Base-by-base conservation (phyloP, 2,888 invertebrate genomes). In the Cyclophora punctaria region DNA sequence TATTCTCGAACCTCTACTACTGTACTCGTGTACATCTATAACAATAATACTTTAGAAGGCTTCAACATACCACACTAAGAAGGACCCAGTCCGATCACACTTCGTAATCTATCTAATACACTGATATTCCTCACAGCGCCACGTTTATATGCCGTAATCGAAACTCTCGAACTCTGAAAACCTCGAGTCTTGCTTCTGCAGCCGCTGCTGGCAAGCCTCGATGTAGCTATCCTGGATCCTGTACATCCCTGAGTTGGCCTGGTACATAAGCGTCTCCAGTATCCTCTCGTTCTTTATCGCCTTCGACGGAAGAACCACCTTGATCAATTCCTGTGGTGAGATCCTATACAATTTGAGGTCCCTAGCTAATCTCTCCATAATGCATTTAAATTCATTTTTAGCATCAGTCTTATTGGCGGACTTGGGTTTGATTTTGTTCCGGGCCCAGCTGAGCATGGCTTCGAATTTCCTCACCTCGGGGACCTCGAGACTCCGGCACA, bases 171-270 rank as follows among this genome's bases (percentile, higher is more conserved):
- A 93, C 80, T 95, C 95, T 58, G 94, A 94, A 78, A 93, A 94
- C 66, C 94, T 91, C 54, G 96, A 96, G 83, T 96, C 96, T 80
- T 96, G 96, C 81, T 95, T 95, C 81, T 95, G 94, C 69, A 96
- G 90, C 66, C 94, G 92, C 77, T 94, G 94, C 69, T 96, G 94
- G 78, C 96, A 97, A 64, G 95, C 96, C 80, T 96, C 95, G 69
- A 97, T 86, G 72, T 95, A 95, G 63, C 93, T 93, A 78, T 96
- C 96, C 75, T 96, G 95, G 75, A 97, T 95, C 54, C 96, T 91
- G 84, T 96, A 97, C 91, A 96, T 96, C 45, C 97, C 97, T 2
- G 95, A 93, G 80, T 96, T 96, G 48, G 97, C 97, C 84, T 97
- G 97, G 82, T 94, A 95, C 95, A 96, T 96, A 46, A 97, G 90